Conservation (phyloP, 1,140 invertebrate species). For the Thereuonema tuberculata region DNA sequence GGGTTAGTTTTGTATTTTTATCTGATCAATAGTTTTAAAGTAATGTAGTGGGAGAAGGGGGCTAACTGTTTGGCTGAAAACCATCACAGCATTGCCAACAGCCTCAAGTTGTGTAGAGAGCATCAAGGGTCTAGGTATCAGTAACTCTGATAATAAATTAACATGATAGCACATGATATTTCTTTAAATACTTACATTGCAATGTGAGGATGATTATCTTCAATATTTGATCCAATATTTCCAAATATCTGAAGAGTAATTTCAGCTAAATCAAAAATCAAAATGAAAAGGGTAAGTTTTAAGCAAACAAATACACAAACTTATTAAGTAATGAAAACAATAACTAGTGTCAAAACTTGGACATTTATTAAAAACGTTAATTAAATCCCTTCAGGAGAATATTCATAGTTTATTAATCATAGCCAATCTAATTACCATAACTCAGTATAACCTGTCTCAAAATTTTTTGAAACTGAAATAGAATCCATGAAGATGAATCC, state of each 20-base stretch:
- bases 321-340: conserved; percentile 19
- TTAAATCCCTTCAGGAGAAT: too few relatives aligned
- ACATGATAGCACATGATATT: not conserved
- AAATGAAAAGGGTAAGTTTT: conserved; percentile 3
- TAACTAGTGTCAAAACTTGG: not conserved
- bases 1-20: not conserved
- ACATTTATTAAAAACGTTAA: too few relatives aligned
- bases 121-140: not conserved
- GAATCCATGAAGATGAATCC: too few relatives aligned
- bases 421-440: too few relatives aligned
- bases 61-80: not conserved
- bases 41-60: not conserved
- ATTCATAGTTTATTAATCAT: too few relatives aligned
- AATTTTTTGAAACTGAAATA: too few relatives aligned
- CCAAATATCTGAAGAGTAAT: conserved; percentile 35
- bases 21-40: not conserved
- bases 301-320: not conserved
- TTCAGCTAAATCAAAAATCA: conserved; percentile 44
- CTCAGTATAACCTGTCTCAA: too few relatives aligned
- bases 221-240: conserved; percentile 30
- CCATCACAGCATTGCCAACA: not conserved
- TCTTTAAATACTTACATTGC: conserved; percentile 25
- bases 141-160: not conserved
- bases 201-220: conserved; percentile 26
- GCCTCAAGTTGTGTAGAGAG: not conserved